Conservation (phyloP, 1,140 invertebrate species). For the Spodoptera litura region DNA sequence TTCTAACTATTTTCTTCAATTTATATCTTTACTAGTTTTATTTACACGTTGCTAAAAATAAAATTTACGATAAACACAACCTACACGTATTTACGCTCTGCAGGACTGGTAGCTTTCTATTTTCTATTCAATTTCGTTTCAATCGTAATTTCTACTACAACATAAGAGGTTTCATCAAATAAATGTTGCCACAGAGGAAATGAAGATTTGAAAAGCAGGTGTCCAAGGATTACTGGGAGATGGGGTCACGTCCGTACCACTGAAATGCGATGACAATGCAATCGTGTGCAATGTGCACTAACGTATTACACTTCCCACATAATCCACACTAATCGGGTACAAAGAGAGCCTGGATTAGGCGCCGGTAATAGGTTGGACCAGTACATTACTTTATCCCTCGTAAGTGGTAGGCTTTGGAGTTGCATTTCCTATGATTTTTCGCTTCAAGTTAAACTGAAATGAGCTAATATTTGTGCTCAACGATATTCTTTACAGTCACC, state of each 20-base stretch:
- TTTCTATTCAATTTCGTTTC: slow-evolving; percentile 9
- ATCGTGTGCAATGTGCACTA: slow-evolving; percentile 71
- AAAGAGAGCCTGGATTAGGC: slow-evolving; percentile 2
- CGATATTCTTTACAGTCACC: no score
- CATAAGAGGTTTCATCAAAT: slow-evolving; percentile 37
- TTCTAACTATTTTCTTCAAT: background rate
- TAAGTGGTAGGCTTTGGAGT: background rate
- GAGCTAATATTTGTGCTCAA: no score
- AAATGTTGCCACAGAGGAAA: slow-evolving; percentile 54
- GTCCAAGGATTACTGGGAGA: slow-evolving; percentile 77
- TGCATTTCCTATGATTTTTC: no score
- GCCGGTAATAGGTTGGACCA: slow-evolving; percentile 7
- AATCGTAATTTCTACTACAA: slow-evolving; percentile 14
- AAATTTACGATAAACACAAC: background rate
- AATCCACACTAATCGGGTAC: slow-evolving; percentile 54
- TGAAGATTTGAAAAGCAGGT: slow-evolving; percentile 80
- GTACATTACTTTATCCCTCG: background rate
- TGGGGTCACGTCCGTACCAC: slow-evolving; percentile 78
- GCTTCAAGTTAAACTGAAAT: background rate
- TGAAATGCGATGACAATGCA: slow-evolving; percentile 82
- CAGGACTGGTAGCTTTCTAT: background rate
- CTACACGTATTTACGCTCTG: background rate
- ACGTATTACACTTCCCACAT: slow-evolving; percentile 60
- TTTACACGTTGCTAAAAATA: no score
- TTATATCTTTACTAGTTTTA: no score